phyloP scores from a whole-genome alignment of 2,113 vertebrate genomes.

The Pelodiscus sinensis region DNA sequence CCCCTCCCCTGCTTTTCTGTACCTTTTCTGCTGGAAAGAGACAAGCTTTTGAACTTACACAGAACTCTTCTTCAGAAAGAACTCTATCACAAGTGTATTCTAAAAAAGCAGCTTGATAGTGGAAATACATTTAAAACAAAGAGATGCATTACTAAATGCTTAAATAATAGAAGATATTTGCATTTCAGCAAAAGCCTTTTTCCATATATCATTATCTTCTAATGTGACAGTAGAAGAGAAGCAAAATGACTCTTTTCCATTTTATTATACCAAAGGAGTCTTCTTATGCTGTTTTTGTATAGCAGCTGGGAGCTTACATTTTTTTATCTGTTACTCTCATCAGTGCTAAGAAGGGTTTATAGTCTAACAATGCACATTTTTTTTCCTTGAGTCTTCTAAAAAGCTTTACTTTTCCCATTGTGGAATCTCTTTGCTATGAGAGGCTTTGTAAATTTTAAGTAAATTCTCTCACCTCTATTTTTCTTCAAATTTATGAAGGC shows the following conservation, averaged over 20 bases:
- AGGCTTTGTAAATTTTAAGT: not conserved
- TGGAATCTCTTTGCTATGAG: not conserved
- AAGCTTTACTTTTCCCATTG: not conserved
- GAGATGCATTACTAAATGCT: not conserved
- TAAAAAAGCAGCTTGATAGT: not conserved
- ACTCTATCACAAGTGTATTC: not conserved
- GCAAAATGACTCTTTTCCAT: conserved; percentile 2
- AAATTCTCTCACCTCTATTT: not conserved
- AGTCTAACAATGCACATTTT: not conserved
- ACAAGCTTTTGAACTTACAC: not conserved
- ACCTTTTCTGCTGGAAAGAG: not conserved
- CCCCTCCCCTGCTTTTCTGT: not conserved
- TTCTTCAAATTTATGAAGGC: not conserved
- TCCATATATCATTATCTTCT: not conserved
- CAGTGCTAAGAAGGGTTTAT: not conserved
- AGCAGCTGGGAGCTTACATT: not conserved
- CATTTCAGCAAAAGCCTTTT: not conserved
- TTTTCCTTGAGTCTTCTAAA: not conserved
- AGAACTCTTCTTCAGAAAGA: not conserved
- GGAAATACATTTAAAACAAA: not conserved
- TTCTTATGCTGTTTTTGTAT: not conserved
- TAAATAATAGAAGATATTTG: not conserved
- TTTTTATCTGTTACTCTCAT: conserved; percentile 11
- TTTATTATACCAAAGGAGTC: not conserved
- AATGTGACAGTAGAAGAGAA: not conserved